These are phyloP conservation scores for Cactoblastis cactorum DNA, from an alignment of 2,888 invertebrate species.

Conservation along the genomic window DNA sequence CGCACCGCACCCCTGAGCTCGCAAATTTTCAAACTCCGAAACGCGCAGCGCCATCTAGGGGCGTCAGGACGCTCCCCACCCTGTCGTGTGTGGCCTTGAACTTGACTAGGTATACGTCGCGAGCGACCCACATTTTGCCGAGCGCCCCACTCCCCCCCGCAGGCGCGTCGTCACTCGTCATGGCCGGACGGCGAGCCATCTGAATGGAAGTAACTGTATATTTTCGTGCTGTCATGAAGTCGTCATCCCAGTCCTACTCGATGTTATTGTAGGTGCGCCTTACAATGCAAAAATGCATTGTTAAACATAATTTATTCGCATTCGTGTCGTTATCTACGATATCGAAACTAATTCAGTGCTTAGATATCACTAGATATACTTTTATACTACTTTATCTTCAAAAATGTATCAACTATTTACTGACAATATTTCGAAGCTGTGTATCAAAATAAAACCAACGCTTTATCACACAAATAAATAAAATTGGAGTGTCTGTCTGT, in stretches of 20 bases:
- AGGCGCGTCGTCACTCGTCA: conserved; percentile 59
- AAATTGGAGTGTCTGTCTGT: no score
- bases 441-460: no score
- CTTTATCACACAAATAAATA: no score
- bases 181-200: conserved; percentile 54
- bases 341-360: conserved; percentile 10
- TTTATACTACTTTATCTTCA: background rate
- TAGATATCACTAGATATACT: background rate
- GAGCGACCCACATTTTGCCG: conserved; percentile 68
- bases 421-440: no score
- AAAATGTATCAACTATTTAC: background rate
- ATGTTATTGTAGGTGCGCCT: conserved; percentile 58
- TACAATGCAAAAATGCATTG: conserved; percentile 10
- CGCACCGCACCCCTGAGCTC: conserved; percentile 57
- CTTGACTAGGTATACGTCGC: conserved; percentile 69
- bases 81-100: conserved; percentile 70
- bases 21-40: conserved; percentile 66
- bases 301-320: background rate
- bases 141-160: conserved; percentile 45
- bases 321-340: conserved; percentile 15
- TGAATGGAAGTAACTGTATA: conserved; percentile 62
- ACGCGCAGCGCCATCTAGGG: conserved; percentile 73
- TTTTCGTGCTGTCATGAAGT: conserved; percentile 47
- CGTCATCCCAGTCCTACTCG: conserved; percentile 46
- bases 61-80: conserved; percentile 52